A percentile compares a stretch with the other conserved stretches of the same genome.
These are phyloP conservation scores for Hormiphora californensis DNA, from an alignment of 37 sponge, comb jelly and placozoan genomes.

Conservation along the genomic window DNA sequence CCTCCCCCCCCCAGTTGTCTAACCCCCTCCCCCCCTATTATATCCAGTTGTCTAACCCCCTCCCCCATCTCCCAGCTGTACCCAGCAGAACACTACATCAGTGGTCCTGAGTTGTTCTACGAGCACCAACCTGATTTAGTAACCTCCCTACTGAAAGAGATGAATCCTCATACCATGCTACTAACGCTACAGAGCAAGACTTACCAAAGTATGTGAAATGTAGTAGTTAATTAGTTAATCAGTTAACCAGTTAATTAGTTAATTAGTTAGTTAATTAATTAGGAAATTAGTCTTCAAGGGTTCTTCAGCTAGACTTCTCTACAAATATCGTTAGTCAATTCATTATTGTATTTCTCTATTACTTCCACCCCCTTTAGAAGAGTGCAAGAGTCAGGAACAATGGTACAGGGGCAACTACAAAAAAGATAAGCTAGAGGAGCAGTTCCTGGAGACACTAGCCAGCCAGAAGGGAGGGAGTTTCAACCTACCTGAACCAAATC, in stretches of 20 bases:
- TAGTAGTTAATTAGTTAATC: no score
- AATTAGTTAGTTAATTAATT: no score
- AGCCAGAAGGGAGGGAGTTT: neutral
- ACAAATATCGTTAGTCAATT: no score
- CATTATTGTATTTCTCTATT: neutral
- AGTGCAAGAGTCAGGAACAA: neutral
- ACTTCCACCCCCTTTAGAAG: neutral
- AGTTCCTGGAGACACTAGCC: neutral
- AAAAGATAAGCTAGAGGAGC: neutral
- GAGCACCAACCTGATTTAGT: conserved; percentile 5
- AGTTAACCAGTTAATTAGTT: no score
- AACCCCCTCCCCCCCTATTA: no score
- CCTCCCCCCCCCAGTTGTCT: no score
- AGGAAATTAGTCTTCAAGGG: no score
- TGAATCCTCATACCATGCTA: neutral
- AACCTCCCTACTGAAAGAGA: neutral
- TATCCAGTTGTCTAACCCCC: neutral
- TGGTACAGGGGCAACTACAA: conserved; percentile 1
- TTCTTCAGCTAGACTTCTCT: no score
- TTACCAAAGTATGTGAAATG: conserved; percentile 23
- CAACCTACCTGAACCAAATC: conserved; percentile 32
- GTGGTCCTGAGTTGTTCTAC: neutral
- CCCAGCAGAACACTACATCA: conserved; percentile 32
- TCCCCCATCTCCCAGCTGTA: neutral
- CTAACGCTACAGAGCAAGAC: conserved; percentile 1